Evolutionary conservation across 2,888 invertebrate genomes (phyloP).

Genomic region (Harmothoe impar): DNA sequence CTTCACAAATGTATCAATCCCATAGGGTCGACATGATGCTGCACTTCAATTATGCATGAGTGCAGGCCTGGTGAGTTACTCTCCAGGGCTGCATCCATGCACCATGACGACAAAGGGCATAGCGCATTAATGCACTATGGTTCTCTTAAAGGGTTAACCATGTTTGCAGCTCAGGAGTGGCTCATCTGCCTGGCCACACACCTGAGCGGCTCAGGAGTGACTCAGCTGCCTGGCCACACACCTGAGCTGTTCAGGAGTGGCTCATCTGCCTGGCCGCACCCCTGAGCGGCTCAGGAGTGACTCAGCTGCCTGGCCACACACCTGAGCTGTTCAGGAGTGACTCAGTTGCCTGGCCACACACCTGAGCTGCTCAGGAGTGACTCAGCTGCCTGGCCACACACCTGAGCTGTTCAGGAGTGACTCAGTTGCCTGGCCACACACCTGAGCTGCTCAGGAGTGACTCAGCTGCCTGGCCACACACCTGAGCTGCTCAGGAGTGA

Average conservation of each 20-base stretch:
- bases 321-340: slow-evolving; percentile 27
- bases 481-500: slow-evolving; percentile 28
- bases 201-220: slow-evolving; percentile 7
- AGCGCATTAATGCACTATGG: too few relatives aligned
- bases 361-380: slow-evolving; percentile 19
- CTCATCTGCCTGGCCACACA: too few relatives aligned
- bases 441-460: slow-evolving; percentile 16
- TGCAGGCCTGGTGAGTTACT: too few relatives aligned
- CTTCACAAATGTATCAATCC: too few relatives aligned
- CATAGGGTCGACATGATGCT: too few relatives aligned
- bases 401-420: slow-evolving; percentile 27
- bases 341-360: slow-evolving; percentile 5
- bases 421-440: slow-evolving; percentile 5
- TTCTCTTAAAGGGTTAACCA: too few relatives aligned
- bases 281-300: slow-evolving; percentile 11
- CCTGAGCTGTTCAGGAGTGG: too few relatives aligned
- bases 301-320: neutral
- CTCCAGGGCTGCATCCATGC: too few relatives aligned
- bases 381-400: neutral
- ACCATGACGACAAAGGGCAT: too few relatives aligned
- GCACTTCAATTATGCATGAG: too few relatives aligned
- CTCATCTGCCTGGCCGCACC: too few relatives aligned
- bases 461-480: neutral
- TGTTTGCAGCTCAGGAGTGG: too few relatives aligned
- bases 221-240: neutral